Base-by-base conservation (phyloP, 2,888 invertebrate genomes). In the Aleiodes testaceus region DNA sequence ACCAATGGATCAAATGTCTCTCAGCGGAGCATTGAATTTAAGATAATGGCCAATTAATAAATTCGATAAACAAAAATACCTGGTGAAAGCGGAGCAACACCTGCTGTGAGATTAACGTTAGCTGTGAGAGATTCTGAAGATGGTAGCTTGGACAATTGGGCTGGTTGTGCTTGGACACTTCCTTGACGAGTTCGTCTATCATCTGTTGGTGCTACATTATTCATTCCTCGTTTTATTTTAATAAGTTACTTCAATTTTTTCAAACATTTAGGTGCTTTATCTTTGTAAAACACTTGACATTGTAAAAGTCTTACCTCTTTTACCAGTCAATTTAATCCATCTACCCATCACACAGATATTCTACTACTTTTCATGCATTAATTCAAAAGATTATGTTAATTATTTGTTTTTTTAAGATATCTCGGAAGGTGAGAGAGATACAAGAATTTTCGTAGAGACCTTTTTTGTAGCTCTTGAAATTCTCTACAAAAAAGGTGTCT, bases 81-180 rank as follows among this genome's bases (percentile, higher is more conserved):
- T 84, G 85, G 83, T 65, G 85, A 84, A 72, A 85, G 85, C 52
- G 80, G 79, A 74, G 78, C 78, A 75, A 81, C 81, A 74, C 80
- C 78, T 66, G 82, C 73, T 69, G 81, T 76, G 72, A 82, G 78
- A 79, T 82, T 84, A 78, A 82, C 79, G 76, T 81, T 84, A 74
- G 84, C 79, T 30, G 83, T 79, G 73, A 87, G 81, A 65, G 87
- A 87, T 79, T 87, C 87, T 45, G 85, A 85, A 61, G 87, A 87
- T 76, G 86, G 85, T 79, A 86, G 85, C 78, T 87, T 87, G 64
- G 85, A 80, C 79, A 87, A 80, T 72, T 77, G 77, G 69, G 82
- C 79, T 22, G 80, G 77, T 74, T 82, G 80, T 75, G 80, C 81
- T 73, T 84, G 84, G 72, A 78, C 79, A 79, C 84, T 82, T 65